Evolutionary conservation across 1,140 invertebrate genomes (phyloP), one percentile per base, ranked within the genome.

Genomic region (Achatina immaculata): DNA sequence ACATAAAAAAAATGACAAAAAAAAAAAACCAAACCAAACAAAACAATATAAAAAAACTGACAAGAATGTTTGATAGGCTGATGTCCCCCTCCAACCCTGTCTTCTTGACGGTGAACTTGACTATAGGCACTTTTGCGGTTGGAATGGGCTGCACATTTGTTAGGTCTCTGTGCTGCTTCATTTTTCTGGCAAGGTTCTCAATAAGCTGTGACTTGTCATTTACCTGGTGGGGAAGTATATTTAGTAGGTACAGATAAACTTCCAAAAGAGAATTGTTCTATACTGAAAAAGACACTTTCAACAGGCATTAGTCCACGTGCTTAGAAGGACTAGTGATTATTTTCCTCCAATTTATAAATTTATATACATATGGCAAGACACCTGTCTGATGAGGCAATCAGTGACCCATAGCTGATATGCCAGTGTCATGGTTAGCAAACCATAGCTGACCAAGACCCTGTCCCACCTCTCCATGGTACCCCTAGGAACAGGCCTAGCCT

Each of bases 121-220:
- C 91, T 79, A 94, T 94, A 16, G 94, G 94, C n/a, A 94, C 94
- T 89, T 94, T 94, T 34, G 94, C 94, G 58, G 93, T 93, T 4
- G 93, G 90, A 40, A 94, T 94, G 51, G 93, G 85, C 58, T 93
- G 77, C 34, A 94, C 89, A 82, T 93, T 90, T 71, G 88, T 89
- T 58, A 93, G 83, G 48, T 88, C 86, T 36, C 86, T 42, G 74
- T 90, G 87, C 36, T 85, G 86, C 82, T 91, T 91, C 45, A 94
- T 85, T 66, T 87, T 89, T 42, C 87, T 84, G 24, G 90, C 90
- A 21, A 93, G 86, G 19, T 85, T 89, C 81, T 92, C 90, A 78
- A 93, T 93, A 28, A 92, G 88, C 16, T 87, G 78, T 11, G 88
- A 88, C 81, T 87, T 88, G 79, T 92, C 89, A 21, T 92, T 48